Percentiles rank a stretch among this genome's conserved stretches.
Conservation (phyloP, 2,797 vertebrate genomes). For the Aldrovandia affinis region DNA sequence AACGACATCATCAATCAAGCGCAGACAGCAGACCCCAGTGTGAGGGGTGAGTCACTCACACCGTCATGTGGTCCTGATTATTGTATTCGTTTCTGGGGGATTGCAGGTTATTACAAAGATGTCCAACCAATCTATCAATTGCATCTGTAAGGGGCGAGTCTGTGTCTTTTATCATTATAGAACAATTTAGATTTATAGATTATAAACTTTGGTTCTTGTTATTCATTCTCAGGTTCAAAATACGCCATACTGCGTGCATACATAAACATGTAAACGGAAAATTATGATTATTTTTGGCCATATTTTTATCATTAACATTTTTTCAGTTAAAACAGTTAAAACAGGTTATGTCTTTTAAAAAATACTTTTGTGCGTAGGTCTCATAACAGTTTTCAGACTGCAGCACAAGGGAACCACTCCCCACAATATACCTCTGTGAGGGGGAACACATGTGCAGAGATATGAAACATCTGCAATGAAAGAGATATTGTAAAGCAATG, state of each 20-base stretch:
- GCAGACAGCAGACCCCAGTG: neutral
- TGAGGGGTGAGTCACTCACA: neutral
- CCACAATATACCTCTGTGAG: neutral
- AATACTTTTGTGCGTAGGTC: neutral
- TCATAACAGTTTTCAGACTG: neutral
- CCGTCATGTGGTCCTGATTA: neutral
- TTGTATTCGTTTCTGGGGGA: neutral
- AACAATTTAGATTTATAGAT: neutral
- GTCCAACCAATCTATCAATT: neutral
- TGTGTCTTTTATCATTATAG: neutral
- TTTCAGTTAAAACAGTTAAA: too few relatives aligned
- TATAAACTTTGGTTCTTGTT: neutral
- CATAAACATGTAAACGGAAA: too few relatives aligned
- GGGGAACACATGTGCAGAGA: neutral
- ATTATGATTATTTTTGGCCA: too few relatives aligned
- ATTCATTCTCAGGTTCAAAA: neutral
- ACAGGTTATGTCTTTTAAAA: neutral
- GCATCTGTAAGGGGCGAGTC: neutral
- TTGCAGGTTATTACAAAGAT: neutral
- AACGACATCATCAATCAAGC: conserved; percentile 8
- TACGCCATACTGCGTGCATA: neutral
- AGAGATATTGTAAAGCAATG: neutral
- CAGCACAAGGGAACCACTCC: neutral
- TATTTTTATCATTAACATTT: too few relatives aligned
- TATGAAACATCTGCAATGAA: neutral